phyloP scores from a whole-genome alignment of 35 echinoderm and acorn worm species.

The Apostichopus californicus region DNA sequence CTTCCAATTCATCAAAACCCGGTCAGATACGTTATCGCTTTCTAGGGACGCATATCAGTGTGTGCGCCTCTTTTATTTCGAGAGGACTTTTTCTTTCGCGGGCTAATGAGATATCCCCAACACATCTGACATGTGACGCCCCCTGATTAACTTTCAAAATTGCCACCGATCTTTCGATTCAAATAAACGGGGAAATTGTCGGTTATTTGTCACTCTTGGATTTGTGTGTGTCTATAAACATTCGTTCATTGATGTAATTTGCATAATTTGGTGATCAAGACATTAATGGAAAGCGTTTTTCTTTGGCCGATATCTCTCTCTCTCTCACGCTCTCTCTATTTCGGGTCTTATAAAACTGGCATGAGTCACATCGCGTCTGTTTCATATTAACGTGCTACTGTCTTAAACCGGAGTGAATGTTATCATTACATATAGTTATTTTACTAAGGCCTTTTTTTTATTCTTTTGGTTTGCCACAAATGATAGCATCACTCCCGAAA shows the following conservation, averaged over 20 bases:
- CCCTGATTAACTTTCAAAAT: too few relatives aligned
- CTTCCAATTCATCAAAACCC: too few relatives aligned
- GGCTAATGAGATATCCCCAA: too few relatives aligned
- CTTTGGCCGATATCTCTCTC: not conserved
- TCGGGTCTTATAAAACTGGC: not conserved
- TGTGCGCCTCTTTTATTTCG: too few relatives aligned
- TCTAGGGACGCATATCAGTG: too few relatives aligned
- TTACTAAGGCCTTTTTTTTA: not conserved
- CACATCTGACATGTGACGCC: too few relatives aligned
- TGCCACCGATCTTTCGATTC: too few relatives aligned
- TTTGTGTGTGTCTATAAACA: not conserved
- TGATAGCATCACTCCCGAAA: not conserved
- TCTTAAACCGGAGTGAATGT: slow-evolving; percentile 3
- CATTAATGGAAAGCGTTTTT: not conserved
- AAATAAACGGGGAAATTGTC: too few relatives aligned
- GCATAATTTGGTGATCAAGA: not conserved
- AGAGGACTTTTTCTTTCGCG: too few relatives aligned
- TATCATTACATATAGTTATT: slow-evolving; percentile 37
- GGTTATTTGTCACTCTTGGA: too few relatives aligned
- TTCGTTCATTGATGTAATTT: not conserved
- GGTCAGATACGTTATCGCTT: too few relatives aligned
- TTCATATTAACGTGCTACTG: not conserved
- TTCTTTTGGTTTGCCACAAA: too few relatives aligned
- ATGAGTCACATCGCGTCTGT: slow-evolving; percentile 25
- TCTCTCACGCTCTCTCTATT: not conserved